These are phyloP conservation scores for Dipodomys spectabilis DNA, from an alignment of 2,113 vertebrate genomes.

Conservation along the genomic window DNA sequence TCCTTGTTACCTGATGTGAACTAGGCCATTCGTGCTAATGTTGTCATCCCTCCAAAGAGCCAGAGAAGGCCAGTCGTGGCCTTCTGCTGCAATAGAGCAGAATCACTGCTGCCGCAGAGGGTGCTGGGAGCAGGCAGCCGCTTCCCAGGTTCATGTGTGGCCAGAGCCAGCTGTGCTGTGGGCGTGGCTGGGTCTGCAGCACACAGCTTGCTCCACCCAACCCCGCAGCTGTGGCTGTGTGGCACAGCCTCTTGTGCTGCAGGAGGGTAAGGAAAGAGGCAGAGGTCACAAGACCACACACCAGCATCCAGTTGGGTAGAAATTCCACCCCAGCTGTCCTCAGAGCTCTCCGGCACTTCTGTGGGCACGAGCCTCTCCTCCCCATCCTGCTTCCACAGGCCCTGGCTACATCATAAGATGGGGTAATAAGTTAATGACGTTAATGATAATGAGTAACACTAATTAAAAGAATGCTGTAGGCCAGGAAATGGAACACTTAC, in stretches of 20 bases:
- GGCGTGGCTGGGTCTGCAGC: not conserved
- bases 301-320: not conserved
- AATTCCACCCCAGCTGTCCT: not conserved
- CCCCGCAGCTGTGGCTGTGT: constrained; percentile 10
- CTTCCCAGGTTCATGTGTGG: constrained; percentile 44
- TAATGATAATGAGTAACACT: not conserved
- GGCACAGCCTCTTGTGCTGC: not conserved
- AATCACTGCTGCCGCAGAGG: not conserved
- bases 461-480: not conserved
- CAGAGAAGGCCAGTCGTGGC: not conserved
- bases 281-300: constrained; percentile 47
- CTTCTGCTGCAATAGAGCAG: not conserved
- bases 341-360: not conserved
- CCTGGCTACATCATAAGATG: not conserved
- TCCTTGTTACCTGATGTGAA: not conserved
- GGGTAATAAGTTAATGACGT: not conserved
- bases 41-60: not conserved
- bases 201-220: not conserved
- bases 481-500: not conserved
- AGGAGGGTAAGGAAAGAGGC: not conserved
- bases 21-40: not conserved
- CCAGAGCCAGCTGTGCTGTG: not conserved
- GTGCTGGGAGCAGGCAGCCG: not conserved
- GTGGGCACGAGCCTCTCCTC: not conserved
- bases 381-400: not conserved